Evolutionary conservation across 2,113 vertebrate genomes (phyloP), one percentile per base, ranked within the genome.

Genomic region (Camelus dromedarius): DNA sequence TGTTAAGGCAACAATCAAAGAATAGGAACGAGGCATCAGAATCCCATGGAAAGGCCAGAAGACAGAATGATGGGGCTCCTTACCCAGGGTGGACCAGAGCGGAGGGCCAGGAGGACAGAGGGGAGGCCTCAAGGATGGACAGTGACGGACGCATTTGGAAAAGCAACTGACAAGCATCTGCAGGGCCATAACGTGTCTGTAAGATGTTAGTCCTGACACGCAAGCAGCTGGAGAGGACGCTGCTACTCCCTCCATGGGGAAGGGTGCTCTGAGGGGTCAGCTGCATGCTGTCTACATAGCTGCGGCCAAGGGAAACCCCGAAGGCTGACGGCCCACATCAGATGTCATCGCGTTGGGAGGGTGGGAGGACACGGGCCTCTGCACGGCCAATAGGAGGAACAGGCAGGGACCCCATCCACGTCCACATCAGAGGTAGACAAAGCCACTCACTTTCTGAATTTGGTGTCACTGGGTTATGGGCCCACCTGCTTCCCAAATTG

Each of bases 121-220:
- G 19, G 46, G 30, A n/a, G 32, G 64, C 22, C 58, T 83, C 42
- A 38, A 16, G 28, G 80, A 32, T 38, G 22, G 11, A 72, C 6
- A 2, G 19, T 14, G 12, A 16, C 35, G 2, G 38, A 46, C 3
- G 16, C 19, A 6, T 11, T 20, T 16, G 32, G 48, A 12, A 69
- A 6, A 38, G n/a, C 5, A 3, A 50, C 14, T 1, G 32, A 35
- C 12, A 1, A 3, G 1, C 6, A 8, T 30, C 26, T 35, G 64
- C 82, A 35, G 82, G 64, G 46, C 82, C 9, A 1, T 7, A 24
- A 12, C 0, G 46, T 52, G 30, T 22, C 15, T 22, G 14, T 56
- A 3, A 3, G 22, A 11, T 7, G 2, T 24, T 20, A 24, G 42
- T 22, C 35, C 28, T 1, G 32, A 22, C 50, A 0, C 11, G 38